Evolutionary conservation across 2,113 vertebrate species (phyloP).

Genomic region (Delphinapterus leucas): DNA sequence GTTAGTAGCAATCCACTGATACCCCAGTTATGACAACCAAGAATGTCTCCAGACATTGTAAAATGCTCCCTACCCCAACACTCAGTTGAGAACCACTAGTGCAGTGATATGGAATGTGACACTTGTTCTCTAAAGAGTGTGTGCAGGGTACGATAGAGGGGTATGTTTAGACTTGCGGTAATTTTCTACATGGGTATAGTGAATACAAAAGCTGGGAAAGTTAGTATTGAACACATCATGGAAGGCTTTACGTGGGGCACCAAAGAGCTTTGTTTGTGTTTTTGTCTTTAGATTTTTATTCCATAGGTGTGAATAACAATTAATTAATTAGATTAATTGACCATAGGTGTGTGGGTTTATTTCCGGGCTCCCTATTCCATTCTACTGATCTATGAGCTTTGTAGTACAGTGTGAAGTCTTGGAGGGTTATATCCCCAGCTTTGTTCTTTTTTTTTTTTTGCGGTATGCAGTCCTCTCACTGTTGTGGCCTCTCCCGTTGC

Average conservation of each 20-base stretch:
- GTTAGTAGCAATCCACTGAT: rapidly evolving
- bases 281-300: neutral
- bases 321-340: neutral
- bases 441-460: neutral
- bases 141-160: neutral
- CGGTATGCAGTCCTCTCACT: no score
- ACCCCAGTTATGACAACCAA: neutral
- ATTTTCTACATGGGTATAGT: neutral
- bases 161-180: no score
- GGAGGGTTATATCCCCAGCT: neutral
- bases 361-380: neutral
- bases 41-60: neutral
- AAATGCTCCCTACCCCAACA: neutral
- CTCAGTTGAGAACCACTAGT: neutral
- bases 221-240: neutral
- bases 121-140: neutral
- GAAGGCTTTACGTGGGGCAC: neutral
- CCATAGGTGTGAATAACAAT: neutral
- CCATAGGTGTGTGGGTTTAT: neutral
- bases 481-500: no score
- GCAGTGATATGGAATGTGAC: neutral
- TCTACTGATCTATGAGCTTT: neutral
- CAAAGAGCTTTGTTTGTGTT: neutral
- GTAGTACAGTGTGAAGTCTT: neutral
- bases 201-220: neutral